Conservation (phyloP, 2,113 vertebrate species). For the Trogon surrucura region DNA sequence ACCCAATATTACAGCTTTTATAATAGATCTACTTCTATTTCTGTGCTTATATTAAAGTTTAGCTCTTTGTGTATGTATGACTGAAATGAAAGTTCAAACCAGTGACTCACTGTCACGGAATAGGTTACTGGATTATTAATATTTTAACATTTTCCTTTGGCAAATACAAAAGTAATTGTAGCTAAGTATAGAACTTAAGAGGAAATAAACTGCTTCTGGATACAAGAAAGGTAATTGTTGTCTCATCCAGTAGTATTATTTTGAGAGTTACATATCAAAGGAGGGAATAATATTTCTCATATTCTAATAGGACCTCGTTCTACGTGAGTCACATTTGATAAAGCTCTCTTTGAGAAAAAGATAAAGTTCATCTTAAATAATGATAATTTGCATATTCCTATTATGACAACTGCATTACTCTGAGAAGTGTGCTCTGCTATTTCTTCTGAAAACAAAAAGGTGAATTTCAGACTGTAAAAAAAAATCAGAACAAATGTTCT, state of each 20-base stretch:
- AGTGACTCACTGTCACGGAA: constrained; percentile 68
- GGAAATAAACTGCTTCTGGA: constrained; percentile 54
- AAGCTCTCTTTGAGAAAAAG: constrained; percentile 27
- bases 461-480: constrained; percentile 39
- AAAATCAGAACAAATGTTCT: constrained; percentile 63
- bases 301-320: constrained; percentile 38
- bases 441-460: constrained; percentile 58
- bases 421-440: constrained; percentile 7
- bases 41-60: constrained; percentile 70
- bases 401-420: constrained; percentile 50
- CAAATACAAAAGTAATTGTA: constrained; percentile 70
- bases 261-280: constrained; percentile 62
- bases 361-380: constrained; percentile 62
- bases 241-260: constrained; percentile 51
- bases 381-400: constrained; percentile 53
- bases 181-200: constrained; percentile 27
- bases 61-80: constrained; percentile 12
- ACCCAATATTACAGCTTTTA: constrained; percentile 34
- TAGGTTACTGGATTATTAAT: constrained; percentile 78
- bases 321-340: constrained; percentile 44
- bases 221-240: constrained; percentile 51
- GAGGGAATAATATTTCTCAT: constrained; percentile 46
- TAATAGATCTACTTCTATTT: constrained; percentile 58
- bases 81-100: constrained; percentile 74
- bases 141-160: constrained; percentile 74